Conservation (phyloP, 2,113 vertebrate species). For the Saimiri boliviensis region DNA sequence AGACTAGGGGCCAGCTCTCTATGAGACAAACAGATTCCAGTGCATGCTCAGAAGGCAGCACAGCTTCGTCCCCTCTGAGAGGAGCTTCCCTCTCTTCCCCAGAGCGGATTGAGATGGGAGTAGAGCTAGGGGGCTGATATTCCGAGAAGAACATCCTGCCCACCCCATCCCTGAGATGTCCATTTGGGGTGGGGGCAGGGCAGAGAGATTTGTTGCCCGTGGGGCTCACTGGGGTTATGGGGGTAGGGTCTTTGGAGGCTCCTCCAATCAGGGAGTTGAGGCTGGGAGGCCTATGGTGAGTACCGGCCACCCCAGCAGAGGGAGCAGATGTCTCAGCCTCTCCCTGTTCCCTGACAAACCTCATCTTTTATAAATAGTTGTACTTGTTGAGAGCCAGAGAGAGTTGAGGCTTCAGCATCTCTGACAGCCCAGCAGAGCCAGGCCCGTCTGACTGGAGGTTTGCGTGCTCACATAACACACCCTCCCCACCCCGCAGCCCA, state of each 20-base stretch:
- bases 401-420: neutral
- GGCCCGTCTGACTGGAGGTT: slow-evolving; percentile 57
- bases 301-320: neutral
- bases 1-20: neutral
- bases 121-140: neutral
- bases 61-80: fast-evolving
- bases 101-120: neutral
- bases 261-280: neutral
- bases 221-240: neutral
- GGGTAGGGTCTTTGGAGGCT: neutral
- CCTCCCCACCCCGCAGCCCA: neutral
- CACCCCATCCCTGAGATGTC: neutral
- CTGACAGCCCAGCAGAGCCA: slow-evolving; percentile 49
- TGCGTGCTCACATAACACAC: neutral
- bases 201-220: neutral
- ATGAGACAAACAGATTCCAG: neutral
- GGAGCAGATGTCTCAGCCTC: slow-evolving; percentile 63
- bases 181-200: neutral
- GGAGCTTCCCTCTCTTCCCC: neutral
- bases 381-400: slow-evolving; percentile 51
- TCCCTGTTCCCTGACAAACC: slow-evolving; percentile 52
- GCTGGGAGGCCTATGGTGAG: neutral
- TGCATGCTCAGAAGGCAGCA: fast-evolving
- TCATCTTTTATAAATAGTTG: slow-evolving; percentile 72
- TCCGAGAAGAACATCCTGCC: too few relatives aligned